Evolutionary conservation across 2,888 invertebrate species (phyloP), one percentile per base, ranked within the genome.

Genomic region (Sminthurinus aureus): DNA sequence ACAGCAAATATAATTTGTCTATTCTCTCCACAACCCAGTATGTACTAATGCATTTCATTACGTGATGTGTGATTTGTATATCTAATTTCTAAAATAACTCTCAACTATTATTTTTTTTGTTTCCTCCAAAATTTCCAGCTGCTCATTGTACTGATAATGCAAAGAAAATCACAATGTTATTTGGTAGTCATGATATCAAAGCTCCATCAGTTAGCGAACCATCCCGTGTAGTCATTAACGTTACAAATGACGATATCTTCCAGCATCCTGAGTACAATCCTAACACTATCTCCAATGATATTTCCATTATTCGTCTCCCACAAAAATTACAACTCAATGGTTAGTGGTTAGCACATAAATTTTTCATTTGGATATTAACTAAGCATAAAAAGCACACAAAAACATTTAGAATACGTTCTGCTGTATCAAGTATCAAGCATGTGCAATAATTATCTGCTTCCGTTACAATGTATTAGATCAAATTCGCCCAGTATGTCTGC

Each of bases 131-230:
- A 38, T 4, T 38, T 38, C 6, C 88, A 0, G 88, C 88, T 22
- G 88, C 88, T 50, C 88, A 88, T 85, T 88, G 88, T 74, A 88
- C 88, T 8, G 88, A 88, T 78, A 86, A 85, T 12, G 87, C 87
- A 18, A 85, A 86, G 80, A 76, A 74, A 74, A 84, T 88, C 26
- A 86, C 86, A 18, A 85, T 87, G 20, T 84, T 87, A 12, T 67
- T 88, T 13, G 88, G 88, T 81, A 88, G 87, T 22, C 87, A 88
- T 79, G 87, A 86, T 75, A 82, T 88, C 20, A 87, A 87, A 64
- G 83, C 84, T 8, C 66, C 80, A 15, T 73, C 51, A 11, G 67
- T 4, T 20, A 22, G 2, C 3, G 87, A 88, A 80, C 85, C 82
- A 9, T 77, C 83, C 0, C 81, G 88, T 20, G 77, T 85, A 12